phyloP scores from a whole-genome alignment of 2,888 invertebrate species.

The Shargacucullia verbasci region DNA sequence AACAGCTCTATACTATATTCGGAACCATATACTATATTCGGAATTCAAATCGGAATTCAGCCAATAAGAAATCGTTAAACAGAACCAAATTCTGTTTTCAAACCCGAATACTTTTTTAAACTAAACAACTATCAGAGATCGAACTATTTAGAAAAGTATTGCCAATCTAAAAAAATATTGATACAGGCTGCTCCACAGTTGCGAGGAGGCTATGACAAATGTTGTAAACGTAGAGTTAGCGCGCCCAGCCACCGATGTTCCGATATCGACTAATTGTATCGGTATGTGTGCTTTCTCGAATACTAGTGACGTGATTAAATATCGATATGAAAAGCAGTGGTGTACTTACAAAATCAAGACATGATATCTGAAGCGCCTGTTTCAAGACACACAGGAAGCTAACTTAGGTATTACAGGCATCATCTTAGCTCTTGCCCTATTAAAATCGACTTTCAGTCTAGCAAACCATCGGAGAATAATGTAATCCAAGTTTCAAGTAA shows the following conservation, averaged over 20 bases:
- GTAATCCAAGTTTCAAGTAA: no score
- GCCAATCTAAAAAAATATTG: constrained; percentile 34
- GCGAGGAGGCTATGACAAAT: constrained; percentile 77
- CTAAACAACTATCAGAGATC: background rate
- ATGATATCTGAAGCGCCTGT: no score
- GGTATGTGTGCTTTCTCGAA: constrained; percentile 68
- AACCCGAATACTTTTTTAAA: background rate
- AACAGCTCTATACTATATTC: no score
- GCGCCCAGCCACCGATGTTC: constrained; percentile 65
- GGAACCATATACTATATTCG: no score
- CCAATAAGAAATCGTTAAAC: no score
- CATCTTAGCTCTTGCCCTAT: background rate
- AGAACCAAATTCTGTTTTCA: background rate
- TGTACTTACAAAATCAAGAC: no score
- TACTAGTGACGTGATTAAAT: constrained; percentile 64
- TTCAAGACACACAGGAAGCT: no score
- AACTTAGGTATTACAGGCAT: no score
- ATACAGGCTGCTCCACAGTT: constrained; percentile 49
- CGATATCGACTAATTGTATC: constrained; percentile 84
- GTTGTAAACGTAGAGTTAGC: constrained; percentile 79
- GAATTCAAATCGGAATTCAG: no score
- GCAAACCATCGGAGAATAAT: no score
- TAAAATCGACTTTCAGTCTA: no score
- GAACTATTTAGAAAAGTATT: constrained; percentile 9
- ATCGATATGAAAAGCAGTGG: constrained; percentile 12